These are phyloP conservation scores for Kryphioiulus occultus DNA, from an alignment of 2,888 invertebrate genomes.

Conservation along the genomic window DNA sequence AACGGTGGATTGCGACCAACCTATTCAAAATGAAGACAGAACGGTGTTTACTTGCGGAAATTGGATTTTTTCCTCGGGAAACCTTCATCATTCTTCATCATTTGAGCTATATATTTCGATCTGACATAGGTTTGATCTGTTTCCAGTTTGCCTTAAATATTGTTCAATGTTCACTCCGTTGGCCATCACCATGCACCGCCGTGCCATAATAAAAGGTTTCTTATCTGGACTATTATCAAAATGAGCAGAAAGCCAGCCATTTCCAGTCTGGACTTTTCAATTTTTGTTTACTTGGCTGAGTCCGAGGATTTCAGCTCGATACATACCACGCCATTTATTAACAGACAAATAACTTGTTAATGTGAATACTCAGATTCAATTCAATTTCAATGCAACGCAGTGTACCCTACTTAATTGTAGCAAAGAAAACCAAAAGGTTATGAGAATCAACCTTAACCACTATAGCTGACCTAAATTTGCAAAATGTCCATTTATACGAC, in stretches of 20 bases:
- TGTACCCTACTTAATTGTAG: no score
- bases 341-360: neutral
- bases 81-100: constrained; percentile 49
- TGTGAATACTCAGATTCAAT: no score
- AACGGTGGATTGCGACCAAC: constrained; percentile 41
- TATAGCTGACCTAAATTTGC: no score
- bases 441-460: no score
- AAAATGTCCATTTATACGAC: no score
- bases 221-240: constrained; percentile 40
- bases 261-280: neutral
- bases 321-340: neutral
- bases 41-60: constrained; percentile 50
- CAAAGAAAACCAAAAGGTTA: no score
- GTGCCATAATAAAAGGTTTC: constrained; percentile 28
- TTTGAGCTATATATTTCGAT: constrained; percentile 50
- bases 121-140: constrained; percentile 47
- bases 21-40: constrained; percentile 49
- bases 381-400: no score
- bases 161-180: constrained; percentile 28
- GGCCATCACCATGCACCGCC: constrained; percentile 26
- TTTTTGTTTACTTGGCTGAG: neutral
- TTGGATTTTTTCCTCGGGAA: constrained; percentile 49
- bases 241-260: neutral
- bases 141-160: constrained; percentile 43
- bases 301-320: neutral